A percentile compares a stretch with the other conserved stretches of the same genome.
Evolutionary conservation across 2,797 vertebrate species (phyloP).

Genomic region (Cheirogaleus major): DNA sequence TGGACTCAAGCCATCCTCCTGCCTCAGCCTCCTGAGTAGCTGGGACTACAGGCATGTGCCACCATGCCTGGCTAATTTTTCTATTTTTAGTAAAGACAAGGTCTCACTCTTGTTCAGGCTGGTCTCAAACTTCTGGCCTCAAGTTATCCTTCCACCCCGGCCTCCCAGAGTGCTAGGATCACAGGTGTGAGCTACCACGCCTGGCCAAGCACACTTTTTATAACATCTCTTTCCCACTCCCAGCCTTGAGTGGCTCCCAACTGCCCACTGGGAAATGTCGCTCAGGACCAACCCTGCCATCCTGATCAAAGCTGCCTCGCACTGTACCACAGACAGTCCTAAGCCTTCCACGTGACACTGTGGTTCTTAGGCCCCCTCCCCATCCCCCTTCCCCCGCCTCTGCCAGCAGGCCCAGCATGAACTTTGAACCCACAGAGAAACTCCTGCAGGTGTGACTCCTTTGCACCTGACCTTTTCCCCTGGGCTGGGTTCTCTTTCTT

Average conservation of each 20-base stretch:
- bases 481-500: background rate
- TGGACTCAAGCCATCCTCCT: background rate
- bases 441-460: background rate
- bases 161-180: background rate
- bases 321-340: rapidly evolving
- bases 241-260: background rate
- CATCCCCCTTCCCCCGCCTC: background rate
- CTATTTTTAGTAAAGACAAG: background rate
- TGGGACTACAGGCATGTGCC: background rate
- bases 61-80: background rate
- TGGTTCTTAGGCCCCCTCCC: background rate
- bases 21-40: background rate
- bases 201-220: background rate
- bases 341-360: background rate
- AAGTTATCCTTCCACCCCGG: no score
- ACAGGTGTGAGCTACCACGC: background rate
- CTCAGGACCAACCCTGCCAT: background rate
- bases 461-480: background rate
- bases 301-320: background rate
- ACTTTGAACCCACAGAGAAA: background rate
- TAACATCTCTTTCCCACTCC: background rate
- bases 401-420: background rate
- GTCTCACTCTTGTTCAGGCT: background rate
- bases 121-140: background rate
- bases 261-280: background rate